Base-by-base conservation (phyloP, 2,113 vertebrate genomes). In the Rhombomys opimus region DNA sequence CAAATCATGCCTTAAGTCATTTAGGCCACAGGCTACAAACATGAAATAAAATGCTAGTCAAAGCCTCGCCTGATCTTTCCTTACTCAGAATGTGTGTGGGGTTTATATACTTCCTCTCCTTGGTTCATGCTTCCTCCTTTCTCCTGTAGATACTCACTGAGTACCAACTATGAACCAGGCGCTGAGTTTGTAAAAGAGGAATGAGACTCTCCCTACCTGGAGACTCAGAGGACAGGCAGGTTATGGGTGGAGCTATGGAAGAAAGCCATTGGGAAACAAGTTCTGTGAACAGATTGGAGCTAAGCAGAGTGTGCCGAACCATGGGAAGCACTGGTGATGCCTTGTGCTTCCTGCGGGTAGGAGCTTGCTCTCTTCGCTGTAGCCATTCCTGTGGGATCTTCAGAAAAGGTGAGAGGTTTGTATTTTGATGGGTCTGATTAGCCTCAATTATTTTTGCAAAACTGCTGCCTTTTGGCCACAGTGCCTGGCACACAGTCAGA, bases 11-110 rank as follows among this genome's bases (percentile, higher is more conserved):
- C 76, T 72, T 68, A 84, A 94, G 76, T 94, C 67, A 75, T 38
- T 88, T 95, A 94, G 90, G 92, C 73, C 87, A 90, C 32, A 61
- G 68, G 65, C 22, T 93, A 91, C 41, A 95, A 93, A 80, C 7
- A 78, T 65, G 82, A 94, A 95, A 77, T 50, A 67, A 96, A 81
- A 77, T 63, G 38, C 17, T 41, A 77, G 32, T 73, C 18, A 76
- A 91, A 96, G 63, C 14, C 63, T 90, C 3, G 38, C 5, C 54
- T 38, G 27, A 77, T 50, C 46, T 89, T 87, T 54, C 68, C 67
- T 46, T 77, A 35, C 35, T 61, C 25, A 87, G 93, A 52, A 11
- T 41, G 30, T n/a, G 35, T 52, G 12, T 14, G 59, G 1, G 2
- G 59, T 77, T 52, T 85, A 12, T 7, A 50, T 10, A 78, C 54